Conservation (phyloP, 2,888 invertebrate species). For the Sialis lutaria region DNA sequence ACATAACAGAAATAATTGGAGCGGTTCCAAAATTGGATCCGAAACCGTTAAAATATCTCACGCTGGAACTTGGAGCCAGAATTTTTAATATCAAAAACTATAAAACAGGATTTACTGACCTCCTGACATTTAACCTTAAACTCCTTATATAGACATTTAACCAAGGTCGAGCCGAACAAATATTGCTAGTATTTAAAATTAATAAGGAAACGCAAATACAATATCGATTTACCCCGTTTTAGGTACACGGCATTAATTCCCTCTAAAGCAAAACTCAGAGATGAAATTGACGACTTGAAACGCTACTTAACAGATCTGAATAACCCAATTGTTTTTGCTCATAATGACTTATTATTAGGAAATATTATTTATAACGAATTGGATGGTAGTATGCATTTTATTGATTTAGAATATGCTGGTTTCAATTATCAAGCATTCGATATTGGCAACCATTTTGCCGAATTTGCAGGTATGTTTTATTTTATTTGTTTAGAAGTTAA, state of each 20-base stretch:
- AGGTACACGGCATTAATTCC: slow-evolving; percentile 52
- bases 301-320: slow-evolving; percentile 39
- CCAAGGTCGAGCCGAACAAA: no score
- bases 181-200: background rate
- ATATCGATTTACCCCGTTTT: slow-evolving; percentile 16
- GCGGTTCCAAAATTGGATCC: no score
- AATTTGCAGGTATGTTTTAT: slow-evolving; percentile 68
- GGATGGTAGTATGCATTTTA: slow-evolving; percentile 61
- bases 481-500: no score
- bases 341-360: slow-evolving; percentile 91
- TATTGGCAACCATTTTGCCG: slow-evolving; percentile 95
- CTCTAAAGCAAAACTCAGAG: slow-evolving; percentile 44
- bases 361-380: slow-evolving; percentile 76
- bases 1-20: no score
- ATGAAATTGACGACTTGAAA: slow-evolving; percentile 50
- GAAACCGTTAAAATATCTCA: no score
- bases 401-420: slow-evolving; percentile 93
- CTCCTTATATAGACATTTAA: no score
- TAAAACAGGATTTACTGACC: background rate
- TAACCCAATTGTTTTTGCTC: slow-evolving; percentile 81
- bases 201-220: background rate
- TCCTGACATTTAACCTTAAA: no score
- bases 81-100: background rate
- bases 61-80: no score
- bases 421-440: slow-evolving; percentile 91